phyloP scores from a whole-genome alignment of 2,113 vertebrate species.

The Myotis lucifugus region DNA sequence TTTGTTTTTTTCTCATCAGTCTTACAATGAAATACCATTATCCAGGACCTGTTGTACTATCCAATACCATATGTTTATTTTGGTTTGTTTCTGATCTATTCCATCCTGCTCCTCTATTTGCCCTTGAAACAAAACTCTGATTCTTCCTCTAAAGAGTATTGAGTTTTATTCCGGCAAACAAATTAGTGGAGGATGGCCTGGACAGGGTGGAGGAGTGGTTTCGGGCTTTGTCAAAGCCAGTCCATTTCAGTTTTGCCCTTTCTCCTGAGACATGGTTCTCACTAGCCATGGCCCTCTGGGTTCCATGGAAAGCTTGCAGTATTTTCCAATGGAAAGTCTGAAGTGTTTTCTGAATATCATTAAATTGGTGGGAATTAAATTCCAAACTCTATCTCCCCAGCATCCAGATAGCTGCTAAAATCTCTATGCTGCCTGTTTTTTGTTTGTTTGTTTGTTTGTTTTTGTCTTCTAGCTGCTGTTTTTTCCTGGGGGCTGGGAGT shows the following conservation, averaged over 20 bases:
- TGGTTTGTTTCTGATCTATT: background rate
- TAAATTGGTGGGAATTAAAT: background rate
- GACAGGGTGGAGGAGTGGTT: background rate
- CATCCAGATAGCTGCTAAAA: background rate
- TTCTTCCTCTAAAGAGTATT: background rate
- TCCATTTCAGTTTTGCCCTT: background rate
- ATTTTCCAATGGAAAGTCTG: background rate
- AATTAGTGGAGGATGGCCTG: background rate
- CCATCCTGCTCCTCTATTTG: background rate
- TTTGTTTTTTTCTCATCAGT: background rate
- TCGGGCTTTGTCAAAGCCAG: background rate
- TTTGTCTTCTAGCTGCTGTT: background rate
- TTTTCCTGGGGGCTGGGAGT: fast-evolving
- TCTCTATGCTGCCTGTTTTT: background rate
- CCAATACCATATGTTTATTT: background rate
- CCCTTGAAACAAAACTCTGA: background rate
- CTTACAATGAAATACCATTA: background rate
- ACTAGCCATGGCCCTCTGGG: too few species aligned
- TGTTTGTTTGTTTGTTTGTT: background rate
- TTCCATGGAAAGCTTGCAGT: background rate
- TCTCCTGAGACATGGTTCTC: background rate
- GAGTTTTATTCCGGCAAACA: background rate
- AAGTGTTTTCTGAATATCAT: background rate
- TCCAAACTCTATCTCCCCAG: background rate
- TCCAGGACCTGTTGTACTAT: background rate